These are phyloP conservation scores for Xenus cinereus DNA, from an alignment of 2,113 vertebrate genomes.

Conservation along the genomic window DNA sequence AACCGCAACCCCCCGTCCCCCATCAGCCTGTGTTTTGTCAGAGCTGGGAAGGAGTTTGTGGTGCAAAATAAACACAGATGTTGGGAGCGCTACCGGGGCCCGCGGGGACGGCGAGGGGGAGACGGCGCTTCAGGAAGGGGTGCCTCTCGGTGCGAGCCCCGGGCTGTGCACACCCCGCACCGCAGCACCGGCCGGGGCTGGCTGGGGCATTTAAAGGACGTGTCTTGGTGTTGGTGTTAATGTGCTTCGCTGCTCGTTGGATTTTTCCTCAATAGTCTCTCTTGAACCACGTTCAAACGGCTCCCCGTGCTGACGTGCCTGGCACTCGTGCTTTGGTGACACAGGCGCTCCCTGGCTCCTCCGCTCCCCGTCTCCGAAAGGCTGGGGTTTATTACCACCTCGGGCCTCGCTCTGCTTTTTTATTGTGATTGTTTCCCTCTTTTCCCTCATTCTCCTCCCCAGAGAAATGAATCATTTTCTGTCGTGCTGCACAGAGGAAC, in stretches of 20 bases:
- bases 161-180: neutral
- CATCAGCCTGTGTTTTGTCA: conserved; percentile 64
- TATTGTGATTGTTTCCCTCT: conserved; percentile 6
- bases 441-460: neutral
- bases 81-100: conserved; percentile 45
- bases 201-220: neutral
- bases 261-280: neutral
- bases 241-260: neutral
- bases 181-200: neutral
- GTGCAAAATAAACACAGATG: conserved; percentile 83
- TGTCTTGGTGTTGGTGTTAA: neutral
- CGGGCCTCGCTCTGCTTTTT: neutral
- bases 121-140: neutral
- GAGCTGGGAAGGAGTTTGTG: conserved; percentile 66
- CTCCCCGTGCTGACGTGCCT: neutral
- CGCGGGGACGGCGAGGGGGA: conserved; percentile 21
- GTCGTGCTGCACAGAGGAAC: neutral
- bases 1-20: conserved; percentile 61
- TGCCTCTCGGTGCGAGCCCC: neutral
- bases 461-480: neutral
- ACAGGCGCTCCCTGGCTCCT: neutral
- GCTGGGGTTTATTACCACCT: neutral
- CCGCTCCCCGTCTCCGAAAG: neutral
- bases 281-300: neutral
- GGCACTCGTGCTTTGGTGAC: neutral